Evolutionary conservation across 2,113 vertebrate genomes (phyloP).

Genomic region (Ameiurus melas): DNA sequence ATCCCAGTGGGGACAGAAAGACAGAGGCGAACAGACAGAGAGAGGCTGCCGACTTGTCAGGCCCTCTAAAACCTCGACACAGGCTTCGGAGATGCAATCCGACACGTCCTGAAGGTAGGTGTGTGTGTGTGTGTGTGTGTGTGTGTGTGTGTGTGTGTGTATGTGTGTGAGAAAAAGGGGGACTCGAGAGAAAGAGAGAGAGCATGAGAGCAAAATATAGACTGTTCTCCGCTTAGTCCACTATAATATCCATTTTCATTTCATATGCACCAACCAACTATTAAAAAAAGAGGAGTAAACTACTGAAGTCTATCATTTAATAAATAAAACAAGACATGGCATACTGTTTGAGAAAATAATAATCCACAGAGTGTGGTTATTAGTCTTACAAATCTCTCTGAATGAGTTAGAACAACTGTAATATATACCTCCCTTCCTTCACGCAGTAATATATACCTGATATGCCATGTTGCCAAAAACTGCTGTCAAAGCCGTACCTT

Average conservation of each 20-base stretch:
- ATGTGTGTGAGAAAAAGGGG: not conserved
- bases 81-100: slow-evolving; percentile 45
- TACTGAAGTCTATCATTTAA: not conserved
- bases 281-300: not conserved
- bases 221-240: not conserved
- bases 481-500: not conserved
- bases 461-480: not conserved
- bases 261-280: not conserved
- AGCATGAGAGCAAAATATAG: slow-evolving; percentile 6
- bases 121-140: slow-evolving; percentile 30
- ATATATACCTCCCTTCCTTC: too few species aligned
- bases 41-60: slow-evolving; percentile 35
- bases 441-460: not conserved
- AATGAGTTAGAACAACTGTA: not conserved
- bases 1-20: slow-evolving; percentile 12
- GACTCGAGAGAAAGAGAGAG: not conserved
- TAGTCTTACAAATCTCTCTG: not conserved
- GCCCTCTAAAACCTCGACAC: slow-evolving; percentile 38
- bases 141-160: not conserved
- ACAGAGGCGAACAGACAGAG: slow-evolving; percentile 16
- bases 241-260: slow-evolving; percentile 16
- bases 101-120: slow-evolving; percentile 38
- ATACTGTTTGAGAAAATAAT: not conserved
- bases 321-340: not conserved
- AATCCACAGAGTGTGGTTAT: not conserved